phyloP scores from a whole-genome alignment of 2,113 vertebrate species.

The Eleginops maclovinus region DNA sequence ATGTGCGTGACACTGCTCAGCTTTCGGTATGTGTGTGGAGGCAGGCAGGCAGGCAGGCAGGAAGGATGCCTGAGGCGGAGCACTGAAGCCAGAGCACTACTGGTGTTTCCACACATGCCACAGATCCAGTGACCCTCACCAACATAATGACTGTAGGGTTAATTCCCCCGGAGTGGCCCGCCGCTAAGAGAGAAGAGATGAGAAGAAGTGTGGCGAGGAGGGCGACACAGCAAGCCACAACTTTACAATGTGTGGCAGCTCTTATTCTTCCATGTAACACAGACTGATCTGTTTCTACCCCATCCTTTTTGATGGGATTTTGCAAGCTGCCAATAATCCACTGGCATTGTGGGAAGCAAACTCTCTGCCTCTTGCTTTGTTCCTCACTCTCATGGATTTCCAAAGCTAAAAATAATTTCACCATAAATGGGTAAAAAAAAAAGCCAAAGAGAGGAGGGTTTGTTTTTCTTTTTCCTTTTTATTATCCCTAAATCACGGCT shows the following conservation, averaged over 20 bases:
- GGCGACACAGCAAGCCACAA: conserved; percentile 23
- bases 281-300: conserved; percentile 63
- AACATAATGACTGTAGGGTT: conserved; percentile 77
- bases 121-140: conserved; percentile 75
- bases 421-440: conserved; percentile 66
- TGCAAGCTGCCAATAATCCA: conserved; percentile 77
- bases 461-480: conserved; percentile 13
- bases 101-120: conserved; percentile 80
- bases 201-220: conserved; percentile 37
- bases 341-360: conserved; percentile 53
- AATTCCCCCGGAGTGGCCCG: conserved; percentile 72
- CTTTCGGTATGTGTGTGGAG: conserved; percentile 28
- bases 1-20: conserved; percentile 47
- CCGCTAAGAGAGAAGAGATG: conserved; percentile 48
- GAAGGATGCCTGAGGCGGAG: conserved; percentile 50
- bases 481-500: conserved; percentile 67
- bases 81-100: conserved; percentile 53
- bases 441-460: conserved; percentile 27
- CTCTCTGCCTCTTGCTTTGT: conserved; percentile 13
- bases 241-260: conserved; percentile 43
- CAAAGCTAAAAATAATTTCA: conserved; percentile 79
- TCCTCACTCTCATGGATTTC: conserved; percentile 59
- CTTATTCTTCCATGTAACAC: conserved; percentile 57
- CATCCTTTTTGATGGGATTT: conserved; percentile 76
- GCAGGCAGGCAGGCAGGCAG: too few species aligned